phyloP scores from a whole-genome alignment of 92 coral and sea anemone species.

The Porites lobata region DNA sequence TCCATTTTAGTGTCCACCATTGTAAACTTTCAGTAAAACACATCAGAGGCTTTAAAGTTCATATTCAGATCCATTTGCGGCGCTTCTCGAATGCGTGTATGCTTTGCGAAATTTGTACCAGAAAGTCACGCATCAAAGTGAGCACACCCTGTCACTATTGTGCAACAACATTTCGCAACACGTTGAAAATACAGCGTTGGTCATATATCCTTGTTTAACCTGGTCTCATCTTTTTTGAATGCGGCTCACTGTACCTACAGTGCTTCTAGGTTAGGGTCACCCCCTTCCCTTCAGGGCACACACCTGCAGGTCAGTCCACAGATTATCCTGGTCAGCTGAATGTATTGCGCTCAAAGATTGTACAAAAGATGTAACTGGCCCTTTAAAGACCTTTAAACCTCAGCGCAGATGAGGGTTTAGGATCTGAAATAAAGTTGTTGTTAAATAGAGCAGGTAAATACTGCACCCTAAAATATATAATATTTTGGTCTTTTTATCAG shows the following conservation, averaged over 20 bases:
- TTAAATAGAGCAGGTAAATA: too few relatives aligned
- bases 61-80: conserved; percentile 22
- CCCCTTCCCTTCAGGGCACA: conserved; percentile 28
- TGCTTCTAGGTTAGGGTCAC: too few relatives aligned
- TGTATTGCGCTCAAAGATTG: conserved; percentile 26
- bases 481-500: too few relatives aligned
- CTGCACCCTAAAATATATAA: too few relatives aligned
- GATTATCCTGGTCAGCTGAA: too few relatives aligned
- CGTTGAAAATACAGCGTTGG: not conserved
- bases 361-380: conserved; percentile 17
- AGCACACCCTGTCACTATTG: too few relatives aligned
- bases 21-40: too few relatives aligned
- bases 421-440: too few relatives aligned
- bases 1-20: too few relatives aligned
- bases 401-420: not conserved
- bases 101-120: not conserved
- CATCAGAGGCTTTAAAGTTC: not conserved
- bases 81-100: conserved; percentile 27
- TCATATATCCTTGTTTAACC: conserved; percentile 15
- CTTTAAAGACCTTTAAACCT: conserved; percentile 23
- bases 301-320: not conserved
- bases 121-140: conserved; percentile 20
- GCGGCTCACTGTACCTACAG: not conserved
- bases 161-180: too few relatives aligned
- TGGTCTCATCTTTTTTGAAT: conserved; percentile 20